Conservation (phyloP, 2,888 invertebrate species). For the Acleris sparsana region DNA sequence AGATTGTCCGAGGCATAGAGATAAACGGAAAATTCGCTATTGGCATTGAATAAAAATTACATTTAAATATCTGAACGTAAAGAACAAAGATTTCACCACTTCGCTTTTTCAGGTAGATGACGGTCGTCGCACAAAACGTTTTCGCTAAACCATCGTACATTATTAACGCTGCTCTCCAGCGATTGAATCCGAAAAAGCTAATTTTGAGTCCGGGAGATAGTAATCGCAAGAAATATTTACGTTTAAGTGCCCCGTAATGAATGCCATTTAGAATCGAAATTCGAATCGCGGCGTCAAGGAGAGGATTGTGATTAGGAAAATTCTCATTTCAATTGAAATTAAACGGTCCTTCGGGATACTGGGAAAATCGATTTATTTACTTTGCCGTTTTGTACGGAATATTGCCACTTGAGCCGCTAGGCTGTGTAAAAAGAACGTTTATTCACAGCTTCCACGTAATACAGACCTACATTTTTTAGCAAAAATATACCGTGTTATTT, state of each 20-base stretch:
- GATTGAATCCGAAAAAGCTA: not conserved
- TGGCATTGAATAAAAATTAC: too few species aligned
- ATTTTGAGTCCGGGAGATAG: not conserved
- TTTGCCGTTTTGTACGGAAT: constrained; percentile 31
- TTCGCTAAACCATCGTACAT: not conserved
- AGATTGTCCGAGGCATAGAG: too few species aligned
- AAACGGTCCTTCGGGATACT: constrained; percentile 36
- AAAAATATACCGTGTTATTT: too few species aligned
- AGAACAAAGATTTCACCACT: not conserved
- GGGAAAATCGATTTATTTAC: constrained; percentile 35
- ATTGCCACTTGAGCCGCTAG: constrained; percentile 33
- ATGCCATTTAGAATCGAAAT: constrained; percentile 44
- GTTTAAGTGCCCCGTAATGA: constrained; percentile 39
- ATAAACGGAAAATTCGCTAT: too few species aligned
- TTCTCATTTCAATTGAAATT: constrained; percentile 49
- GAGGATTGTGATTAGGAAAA: constrained; percentile 42
- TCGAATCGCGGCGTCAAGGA: constrained; percentile 39
- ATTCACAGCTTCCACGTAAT: not conserved
- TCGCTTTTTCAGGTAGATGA: not conserved
- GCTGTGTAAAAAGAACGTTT: not conserved
- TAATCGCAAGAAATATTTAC: constrained; percentile 19
- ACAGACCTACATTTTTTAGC: too few species aligned
- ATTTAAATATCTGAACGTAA: too few species aligned
- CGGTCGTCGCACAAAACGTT: not conserved
- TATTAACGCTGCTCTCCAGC: not conserved